Percentiles rank a stretch among this genome's conserved stretches.
phyloP scores from a whole-genome alignment of 2,113 vertebrate species.

The Lepisosteus osseus region DNA sequence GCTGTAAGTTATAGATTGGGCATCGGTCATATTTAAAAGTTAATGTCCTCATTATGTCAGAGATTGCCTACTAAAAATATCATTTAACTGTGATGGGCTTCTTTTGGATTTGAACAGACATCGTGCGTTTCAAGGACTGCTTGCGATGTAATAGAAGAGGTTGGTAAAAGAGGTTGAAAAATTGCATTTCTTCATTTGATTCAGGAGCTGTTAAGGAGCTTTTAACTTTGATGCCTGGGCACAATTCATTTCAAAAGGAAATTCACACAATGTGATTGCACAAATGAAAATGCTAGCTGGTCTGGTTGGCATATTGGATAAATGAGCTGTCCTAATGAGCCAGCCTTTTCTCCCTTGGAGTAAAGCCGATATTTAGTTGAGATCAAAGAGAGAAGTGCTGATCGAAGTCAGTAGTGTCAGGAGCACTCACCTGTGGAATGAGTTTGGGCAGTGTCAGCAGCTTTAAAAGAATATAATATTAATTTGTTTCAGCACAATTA shows the following conservation, averaged over 20 bases:
- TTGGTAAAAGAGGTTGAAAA: slow-evolving; percentile 8
- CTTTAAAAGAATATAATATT: no score
- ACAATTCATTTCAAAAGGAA: neutral
- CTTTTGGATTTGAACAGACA: slow-evolving; percentile 12
- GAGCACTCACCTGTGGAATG: no score
- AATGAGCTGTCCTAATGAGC: slow-evolving; percentile 8
- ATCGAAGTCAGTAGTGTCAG: no score
- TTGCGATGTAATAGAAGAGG: slow-evolving; percentile 13
- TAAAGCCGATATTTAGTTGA: no score
- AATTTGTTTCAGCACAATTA: no score
- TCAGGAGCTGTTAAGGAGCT: neutral
- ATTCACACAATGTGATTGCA: neutral
- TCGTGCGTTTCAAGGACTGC: slow-evolving; percentile 13
- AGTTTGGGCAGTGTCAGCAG: no score
- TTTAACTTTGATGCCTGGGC: neutral
- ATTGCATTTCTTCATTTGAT: neutral
- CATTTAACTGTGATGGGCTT: slow-evolving; percentile 16
- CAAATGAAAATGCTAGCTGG: neutral
- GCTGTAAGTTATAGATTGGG: slow-evolving; percentile 11
- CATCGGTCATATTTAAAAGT: slow-evolving; percentile 20
- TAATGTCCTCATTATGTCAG: slow-evolving; percentile 19
- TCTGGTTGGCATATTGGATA: neutral
- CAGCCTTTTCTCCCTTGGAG: neutral
- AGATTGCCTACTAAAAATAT: slow-evolving; percentile 21
- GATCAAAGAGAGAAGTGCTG: no score